These are phyloP conservation scores for Melanotaenia nigrans DNA, from an alignment of 2,797 vertebrate species.

Conservation along the genomic window DNA sequence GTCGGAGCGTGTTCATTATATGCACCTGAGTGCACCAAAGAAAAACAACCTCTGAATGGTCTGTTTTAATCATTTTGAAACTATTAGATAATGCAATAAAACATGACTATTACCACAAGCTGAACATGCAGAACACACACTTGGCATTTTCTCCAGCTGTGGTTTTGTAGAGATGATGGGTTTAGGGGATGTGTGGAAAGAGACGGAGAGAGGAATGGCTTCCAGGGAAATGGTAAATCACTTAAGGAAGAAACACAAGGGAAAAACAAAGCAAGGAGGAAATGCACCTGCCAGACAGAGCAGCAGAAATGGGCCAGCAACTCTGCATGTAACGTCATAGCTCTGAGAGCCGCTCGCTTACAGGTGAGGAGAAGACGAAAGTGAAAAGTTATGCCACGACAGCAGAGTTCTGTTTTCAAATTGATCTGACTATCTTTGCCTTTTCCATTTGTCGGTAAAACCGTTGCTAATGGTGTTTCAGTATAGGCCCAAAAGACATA, in stretches of 20 bases:
- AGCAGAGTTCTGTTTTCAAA: not conserved
- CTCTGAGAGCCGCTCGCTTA: conserved; percentile 15
- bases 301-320: conserved; percentile 38
- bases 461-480: not conserved
- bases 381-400: not conserved
- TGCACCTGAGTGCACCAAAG: conserved; percentile 46
- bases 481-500: not conserved
- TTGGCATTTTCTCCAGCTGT: conserved; percentile 58
- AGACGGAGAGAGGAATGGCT: conserved; percentile 51
- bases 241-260: conserved; percentile 71
- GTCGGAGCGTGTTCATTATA: conserved; percentile 58
- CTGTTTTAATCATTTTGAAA: conserved; percentile 74
- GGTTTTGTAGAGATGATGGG: conserved; percentile 67
- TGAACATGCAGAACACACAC: conserved; percentile 67
- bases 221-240: conserved; percentile 73
- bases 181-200: conserved; percentile 72
- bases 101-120: conserved; percentile 70
- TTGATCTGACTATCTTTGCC: not conserved
- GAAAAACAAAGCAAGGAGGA: conserved; percentile 72
- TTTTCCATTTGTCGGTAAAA: not conserved
- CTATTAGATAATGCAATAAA: conserved; percentile 77
- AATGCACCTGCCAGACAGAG: conserved; percentile 79
- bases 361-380: conserved; percentile 49
- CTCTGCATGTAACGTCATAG: conserved; percentile 47
- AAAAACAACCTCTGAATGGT: conserved; percentile 50